Base-by-base conservation (phyloP, 2,888 invertebrate genomes). In the Agrenia bidenticulata region DNA sequence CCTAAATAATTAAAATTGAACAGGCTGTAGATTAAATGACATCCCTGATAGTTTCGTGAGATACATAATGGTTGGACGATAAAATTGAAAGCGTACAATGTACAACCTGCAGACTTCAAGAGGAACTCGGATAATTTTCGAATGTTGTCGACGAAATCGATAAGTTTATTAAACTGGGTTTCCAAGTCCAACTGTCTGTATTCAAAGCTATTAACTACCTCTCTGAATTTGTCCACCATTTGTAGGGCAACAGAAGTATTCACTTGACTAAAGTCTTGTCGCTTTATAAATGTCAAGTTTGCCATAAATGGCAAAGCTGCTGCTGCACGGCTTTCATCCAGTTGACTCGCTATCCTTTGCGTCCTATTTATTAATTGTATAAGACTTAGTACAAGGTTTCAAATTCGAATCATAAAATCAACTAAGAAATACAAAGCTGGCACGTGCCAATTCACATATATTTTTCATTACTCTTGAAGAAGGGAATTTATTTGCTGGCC, bases 71-170 rank as follows among this genome's bases (percentile, higher is more conserved):
- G n/a, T n/a, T n/a, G n/a, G n/a, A n/a, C n/a, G n/a, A n/a, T n/a
- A n/a, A n/a, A n/a, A n/a, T n/a, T n/a, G 19, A 45, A 17, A 45
- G 19, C 45, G 19, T 45, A 45, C 45, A 19, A 17, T 45, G 5
- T 19, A 45, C 32, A 55, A 55, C 55, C 32, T 55, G 55, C 27
- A 55, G 55, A 26, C 55, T 55, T 9, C 26, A 55, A 27, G 15
- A 55, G 26, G 32, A 55, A 55, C 32, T 55, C 55, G n/a, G 32
- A n/a, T 4, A 27, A n/a, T 32, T 27, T 55, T n/a, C 55, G 26
- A 55, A 27, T 32, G 15, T 19, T 32, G 15, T 55, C 55, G 5
- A 55, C 27, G 27, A 27, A 55, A n/a, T 55, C 55, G 13, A 55
- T 27, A 32, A 55, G 17, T 7, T 27, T 55, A 2, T 13, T 32